Conservation (phyloP, 1,140 invertebrate species). For the Rhagoletis pomonella region DNA sequence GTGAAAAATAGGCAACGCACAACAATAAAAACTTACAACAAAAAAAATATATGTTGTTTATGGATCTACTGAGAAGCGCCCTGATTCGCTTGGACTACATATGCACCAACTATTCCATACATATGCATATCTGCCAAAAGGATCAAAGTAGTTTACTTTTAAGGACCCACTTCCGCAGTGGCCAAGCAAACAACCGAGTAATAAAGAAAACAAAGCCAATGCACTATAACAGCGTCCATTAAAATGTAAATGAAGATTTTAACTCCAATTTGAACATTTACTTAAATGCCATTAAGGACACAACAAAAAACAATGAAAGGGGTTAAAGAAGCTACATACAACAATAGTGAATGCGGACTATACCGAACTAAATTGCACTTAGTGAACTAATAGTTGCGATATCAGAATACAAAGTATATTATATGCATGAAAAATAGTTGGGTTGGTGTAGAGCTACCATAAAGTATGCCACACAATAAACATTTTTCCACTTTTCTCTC, state of each 20-base stretch:
- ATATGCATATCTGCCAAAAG: background rate
- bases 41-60: too few species aligned
- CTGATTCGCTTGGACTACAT: too few species aligned
- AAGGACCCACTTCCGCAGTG: background rate
- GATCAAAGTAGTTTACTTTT: background rate
- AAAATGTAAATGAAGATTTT: constrained; percentile 50
- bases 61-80: too few species aligned
- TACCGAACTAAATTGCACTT: constrained; percentile 25
- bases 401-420: background rate
- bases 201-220: background rate
- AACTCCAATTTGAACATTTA: constrained; percentile 44
- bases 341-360: background rate
- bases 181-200: background rate
- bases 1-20: too few species aligned
- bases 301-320: background rate
- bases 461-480: constrained; percentile 36
- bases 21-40: too few species aligned
- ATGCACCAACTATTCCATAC: too few species aligned
- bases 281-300: constrained; percentile 18
- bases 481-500: constrained; percentile 2
- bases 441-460: background rate
- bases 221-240: constrained; percentile 13
- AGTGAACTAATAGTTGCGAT: constrained; percentile 29
- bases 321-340: background rate
- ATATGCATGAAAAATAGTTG: background rate